phyloP scores from a whole-genome alignment of 2,888 invertebrate genomes.

The Drosophila lutescens region DNA sequence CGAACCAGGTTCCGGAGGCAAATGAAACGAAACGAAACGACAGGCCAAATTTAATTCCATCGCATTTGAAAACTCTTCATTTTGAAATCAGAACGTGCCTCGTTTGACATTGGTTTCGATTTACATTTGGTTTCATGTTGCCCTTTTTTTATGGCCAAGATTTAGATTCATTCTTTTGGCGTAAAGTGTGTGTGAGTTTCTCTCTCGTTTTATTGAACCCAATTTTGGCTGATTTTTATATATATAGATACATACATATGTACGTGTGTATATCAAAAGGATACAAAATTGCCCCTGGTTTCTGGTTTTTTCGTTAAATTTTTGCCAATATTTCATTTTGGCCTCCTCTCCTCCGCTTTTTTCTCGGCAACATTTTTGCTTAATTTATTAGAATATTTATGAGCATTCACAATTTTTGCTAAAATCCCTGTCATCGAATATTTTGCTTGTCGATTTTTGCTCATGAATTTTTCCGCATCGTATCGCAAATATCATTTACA shows the following conservation, averaged over 20 bases:
- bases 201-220: conserved; percentile 56
- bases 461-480: conserved; percentile 29
- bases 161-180: conserved; percentile 34
- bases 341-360: not conserved
- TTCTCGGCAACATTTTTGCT: not conserved
- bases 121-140: conserved; percentile 40
- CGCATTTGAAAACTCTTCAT: conserved; percentile 26
- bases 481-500: conserved; percentile 32
- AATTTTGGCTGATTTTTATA: conserved; percentile 50
- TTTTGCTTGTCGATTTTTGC: conserved; percentile 9
- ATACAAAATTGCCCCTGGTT: conserved; percentile 9
- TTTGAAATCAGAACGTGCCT: conserved; percentile 56
- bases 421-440: conserved; percentile 28
- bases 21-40: conserved; percentile 5
- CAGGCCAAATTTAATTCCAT: conserved; percentile 10
- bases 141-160: conserved; percentile 35
- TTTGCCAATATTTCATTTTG: not conserved
- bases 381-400: conserved; percentile 38
- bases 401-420: conserved; percentile 16
- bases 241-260: not conserved
- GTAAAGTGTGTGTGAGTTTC: conserved; percentile 39
- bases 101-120: conserved; percentile 32
- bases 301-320: not conserved
- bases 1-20: not conserved
- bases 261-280: not conserved